Conservation (phyloP, 2,888 invertebrate genomes). For the Machimus atricapillus region DNA sequence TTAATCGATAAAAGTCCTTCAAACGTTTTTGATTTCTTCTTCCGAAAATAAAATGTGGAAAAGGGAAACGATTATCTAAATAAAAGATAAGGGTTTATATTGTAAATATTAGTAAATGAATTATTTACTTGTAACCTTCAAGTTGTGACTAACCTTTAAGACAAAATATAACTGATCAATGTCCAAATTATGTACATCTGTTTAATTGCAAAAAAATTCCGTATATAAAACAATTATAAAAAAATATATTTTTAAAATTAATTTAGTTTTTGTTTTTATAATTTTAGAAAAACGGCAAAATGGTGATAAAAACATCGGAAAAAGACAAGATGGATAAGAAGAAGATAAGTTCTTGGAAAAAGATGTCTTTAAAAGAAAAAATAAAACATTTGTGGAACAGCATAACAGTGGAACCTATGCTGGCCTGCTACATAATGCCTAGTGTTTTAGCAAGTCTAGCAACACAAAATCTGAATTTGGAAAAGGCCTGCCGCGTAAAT, state of each 20-base stretch:
- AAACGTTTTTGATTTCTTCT: background rate
- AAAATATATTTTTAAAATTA: background rate
- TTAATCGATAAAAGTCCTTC: background rate
- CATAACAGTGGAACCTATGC: conserved; percentile 72
- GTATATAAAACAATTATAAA: too few relatives aligned
- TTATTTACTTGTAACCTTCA: background rate
- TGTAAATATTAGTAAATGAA: background rate
- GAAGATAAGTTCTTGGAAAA: conserved; percentile 53
- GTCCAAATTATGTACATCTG: background rate
- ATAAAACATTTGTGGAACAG: conserved; percentile 64
- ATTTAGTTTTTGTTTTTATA: background rate
- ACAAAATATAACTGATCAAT: background rate
- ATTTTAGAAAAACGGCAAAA: background rate
- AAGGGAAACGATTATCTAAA: background rate
- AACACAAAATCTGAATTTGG: conserved; percentile 84
- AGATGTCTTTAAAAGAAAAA: conserved; percentile 63
- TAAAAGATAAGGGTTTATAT: background rate
- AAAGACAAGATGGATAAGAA: conserved; percentile 42
- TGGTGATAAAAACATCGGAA: conserved; percentile 30
- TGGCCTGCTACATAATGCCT: conserved; percentile 70
- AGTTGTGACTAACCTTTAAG: background rate
- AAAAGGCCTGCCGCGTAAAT: conserved; percentile 87
- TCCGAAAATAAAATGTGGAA: background rate
- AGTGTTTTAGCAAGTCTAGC: conserved; percentile 75
- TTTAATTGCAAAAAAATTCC: background rate